A percentile compares a stretch with the other conserved stretches of the same genome.
phyloP scores from a whole-genome alignment of 2,113 vertebrate genomes.

The Platichthys stellatus region DNA sequence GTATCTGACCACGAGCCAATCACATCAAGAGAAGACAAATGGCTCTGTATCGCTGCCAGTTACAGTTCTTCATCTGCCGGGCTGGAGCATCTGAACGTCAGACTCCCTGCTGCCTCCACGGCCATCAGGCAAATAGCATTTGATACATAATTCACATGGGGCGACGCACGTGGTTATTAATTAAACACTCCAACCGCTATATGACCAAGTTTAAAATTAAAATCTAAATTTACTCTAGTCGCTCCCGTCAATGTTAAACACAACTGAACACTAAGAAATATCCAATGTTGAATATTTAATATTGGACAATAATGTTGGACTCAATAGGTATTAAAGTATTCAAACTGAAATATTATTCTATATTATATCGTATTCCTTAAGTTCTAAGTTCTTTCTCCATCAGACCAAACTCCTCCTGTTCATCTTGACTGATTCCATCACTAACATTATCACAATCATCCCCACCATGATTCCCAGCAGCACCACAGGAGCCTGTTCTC shows the following conservation, averaged over 20 bases:
- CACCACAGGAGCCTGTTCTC: background rate
- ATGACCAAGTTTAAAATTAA: conserved; percentile 8
- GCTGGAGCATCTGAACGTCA: conserved; percentile 5
- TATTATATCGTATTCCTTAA: background rate
- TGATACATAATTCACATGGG: conserved; percentile 26
- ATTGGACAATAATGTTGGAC: too few species aligned
- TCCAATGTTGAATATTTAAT: background rate
- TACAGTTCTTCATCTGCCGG: background rate
- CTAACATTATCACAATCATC: background rate
- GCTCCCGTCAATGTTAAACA: background rate
- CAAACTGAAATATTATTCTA: too few species aligned
- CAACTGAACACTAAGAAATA: background rate
- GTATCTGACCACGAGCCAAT: background rate
- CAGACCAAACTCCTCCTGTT: too few species aligned
- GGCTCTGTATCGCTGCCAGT: conserved; percentile 8
- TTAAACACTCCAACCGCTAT: conserved; percentile 2
- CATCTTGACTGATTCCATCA: too few species aligned
- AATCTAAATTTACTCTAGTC: conserved; percentile 14
- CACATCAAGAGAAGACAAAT: conserved; percentile 14
- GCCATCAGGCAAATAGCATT: conserved; percentile 21
- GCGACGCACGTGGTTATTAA: conserved; percentile 24
- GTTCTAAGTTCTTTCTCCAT: too few species aligned
- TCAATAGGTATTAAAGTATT: too few species aligned
- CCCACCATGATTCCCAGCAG: background rate
- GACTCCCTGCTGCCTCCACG: conserved; percentile 4